Evolutionary conservation across 2,113 vertebrate species (phyloP).

Genomic region (Steatornis caripensis): DNA sequence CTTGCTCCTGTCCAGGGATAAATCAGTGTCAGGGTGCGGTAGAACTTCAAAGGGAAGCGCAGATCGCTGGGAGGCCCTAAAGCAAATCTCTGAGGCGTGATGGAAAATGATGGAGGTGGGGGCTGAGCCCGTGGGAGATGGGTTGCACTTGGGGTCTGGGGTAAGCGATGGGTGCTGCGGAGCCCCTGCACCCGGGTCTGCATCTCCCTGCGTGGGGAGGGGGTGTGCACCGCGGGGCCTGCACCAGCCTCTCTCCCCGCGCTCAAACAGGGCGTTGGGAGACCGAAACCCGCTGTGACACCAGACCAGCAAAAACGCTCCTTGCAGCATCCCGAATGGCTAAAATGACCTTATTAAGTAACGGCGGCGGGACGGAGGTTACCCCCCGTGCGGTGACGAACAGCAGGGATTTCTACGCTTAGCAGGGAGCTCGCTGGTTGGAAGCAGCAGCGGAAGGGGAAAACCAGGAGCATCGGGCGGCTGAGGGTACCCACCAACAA

Average conservation of each 20-base stretch:
- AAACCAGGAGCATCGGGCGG: neutral
- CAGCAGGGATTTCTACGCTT: neutral
- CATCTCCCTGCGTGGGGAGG: neutral
- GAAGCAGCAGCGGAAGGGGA: neutral
- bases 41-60: neutral
- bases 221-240: neutral
- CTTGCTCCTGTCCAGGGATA: neutral
- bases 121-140: neutral
- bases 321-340: neutral
- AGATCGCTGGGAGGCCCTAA: neutral
- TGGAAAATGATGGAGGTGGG: neutral
- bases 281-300: neutral
- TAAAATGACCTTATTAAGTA: slow-evolving; percentile 19
- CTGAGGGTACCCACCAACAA: neutral
- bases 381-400: neutral
- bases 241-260: neutral
- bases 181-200: neutral
- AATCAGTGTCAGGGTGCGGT: neutral
- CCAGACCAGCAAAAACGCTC: neutral
- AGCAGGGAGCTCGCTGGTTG: fast-evolving
- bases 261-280: neutral
- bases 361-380: fast-evolving
- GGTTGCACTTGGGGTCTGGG: neutral
- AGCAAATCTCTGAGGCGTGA: neutral
- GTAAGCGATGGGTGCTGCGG: neutral